Conservation (phyloP, 2,888 invertebrate species). For the Troides helena region DNA sequence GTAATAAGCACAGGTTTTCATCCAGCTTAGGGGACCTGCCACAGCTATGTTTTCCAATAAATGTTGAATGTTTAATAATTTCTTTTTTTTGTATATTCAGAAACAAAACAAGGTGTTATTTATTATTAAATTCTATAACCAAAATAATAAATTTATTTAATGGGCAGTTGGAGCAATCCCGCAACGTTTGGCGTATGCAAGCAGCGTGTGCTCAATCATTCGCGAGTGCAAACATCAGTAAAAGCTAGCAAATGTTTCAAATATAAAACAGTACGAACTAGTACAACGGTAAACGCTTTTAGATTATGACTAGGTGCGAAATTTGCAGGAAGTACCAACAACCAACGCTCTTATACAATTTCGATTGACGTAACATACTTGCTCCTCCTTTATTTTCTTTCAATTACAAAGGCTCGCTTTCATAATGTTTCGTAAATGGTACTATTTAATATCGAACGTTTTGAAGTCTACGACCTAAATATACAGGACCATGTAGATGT, state of each 20-base stretch:
- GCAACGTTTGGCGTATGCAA: constrained; percentile 33
- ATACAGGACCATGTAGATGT: neutral
- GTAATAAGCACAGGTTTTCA: too few species aligned
- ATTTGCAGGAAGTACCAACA: constrained; percentile 30
- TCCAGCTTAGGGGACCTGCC: too few species aligned
- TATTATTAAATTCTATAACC: constrained; percentile 36
- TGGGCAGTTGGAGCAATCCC: constrained; percentile 6
- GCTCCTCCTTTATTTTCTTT: too few species aligned
- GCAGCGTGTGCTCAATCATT: constrained; percentile 64
- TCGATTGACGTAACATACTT: neutral
- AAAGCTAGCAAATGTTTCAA: constrained; percentile 44
- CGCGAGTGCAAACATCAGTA: constrained; percentile 59
- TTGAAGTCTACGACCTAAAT: neutral
- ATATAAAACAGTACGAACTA: constrained; percentile 51
- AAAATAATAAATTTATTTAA: constrained; percentile 25
- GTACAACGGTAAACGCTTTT: constrained; percentile 28
- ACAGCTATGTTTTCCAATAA: neutral
- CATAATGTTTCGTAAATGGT: neutral
- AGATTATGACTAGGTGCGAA: constrained; percentile 35
- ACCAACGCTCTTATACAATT: neutral
- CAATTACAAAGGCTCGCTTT: neutral
- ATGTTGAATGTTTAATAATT: neutral
- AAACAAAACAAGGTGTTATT: neutral
- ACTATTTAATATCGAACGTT: neutral
- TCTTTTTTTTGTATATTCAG: neutral